Evolutionary conservation across 92 coral and sea anemone species (phyloP), one percentile per base, ranked within the genome.

Genomic region (Bergia puertoricense): DNA sequence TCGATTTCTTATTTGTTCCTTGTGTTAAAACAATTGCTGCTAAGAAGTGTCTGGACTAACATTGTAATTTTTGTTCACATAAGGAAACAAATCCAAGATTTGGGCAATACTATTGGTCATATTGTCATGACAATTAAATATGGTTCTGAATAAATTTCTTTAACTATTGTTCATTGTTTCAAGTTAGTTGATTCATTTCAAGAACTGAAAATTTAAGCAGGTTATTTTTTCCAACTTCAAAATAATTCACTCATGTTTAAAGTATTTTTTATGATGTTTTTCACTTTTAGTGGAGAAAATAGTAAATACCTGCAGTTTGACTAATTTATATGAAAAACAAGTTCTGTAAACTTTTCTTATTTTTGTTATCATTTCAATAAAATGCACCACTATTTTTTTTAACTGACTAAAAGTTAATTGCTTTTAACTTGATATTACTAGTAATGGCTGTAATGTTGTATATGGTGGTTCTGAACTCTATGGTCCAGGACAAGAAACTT

Each of bases 241-340:
- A 74, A 74, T 14, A 74, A 1, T 74, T 74, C 43, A 38, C 77
- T 74, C 77, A 74, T 74, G 77, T 42, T 76, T 45, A 22, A 76
- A 76, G 42, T 42, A 42, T 76, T n/a, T 14, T 42, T 40, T 76
- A 40, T 45, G 8, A 6, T 76, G 80, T 76, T 76, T 41, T 22
- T 15, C 13, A 42, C n/a, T 38, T 76, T 76, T 51, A 76, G 30
- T 62, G 30, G 69, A 62, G 6, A 18, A 22, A 62, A 62, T 18
- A 2, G 6, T 62, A 15, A 62, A 62, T 20, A 54, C 59, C 59
- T 54, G 59, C 10, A 62, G 69, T 62, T 62, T 62, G 18, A 62
- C n/a, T 62, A 4, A 8, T 62, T 6, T 62, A 62, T 62, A 62
- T 62, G 30, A 62, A 62, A 62, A 16, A 62, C n/a, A 62, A 62